Evolutionary conservation across 2,888 invertebrate species (phyloP).

Genomic region (Callinectes sapidus): DNA sequence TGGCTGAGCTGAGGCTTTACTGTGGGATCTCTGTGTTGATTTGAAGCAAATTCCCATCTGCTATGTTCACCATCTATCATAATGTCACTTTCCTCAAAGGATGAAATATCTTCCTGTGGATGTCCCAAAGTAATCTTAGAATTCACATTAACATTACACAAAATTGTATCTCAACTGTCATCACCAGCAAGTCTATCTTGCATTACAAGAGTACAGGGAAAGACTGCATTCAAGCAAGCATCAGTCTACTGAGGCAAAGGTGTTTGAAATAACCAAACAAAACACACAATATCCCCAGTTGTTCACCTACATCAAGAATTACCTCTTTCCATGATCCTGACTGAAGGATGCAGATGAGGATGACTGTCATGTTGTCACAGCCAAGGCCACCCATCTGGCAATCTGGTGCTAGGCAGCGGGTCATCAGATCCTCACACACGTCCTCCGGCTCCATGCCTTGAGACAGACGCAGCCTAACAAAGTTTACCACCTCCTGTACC

Average conservation of each 20-base stretch:
- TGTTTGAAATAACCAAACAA: not conserved
- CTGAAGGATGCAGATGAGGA: constrained; percentile 87
- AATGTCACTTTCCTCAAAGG: constrained; percentile 7
- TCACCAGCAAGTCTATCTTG: not conserved
- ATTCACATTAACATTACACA: not conserved
- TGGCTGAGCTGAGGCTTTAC: not conserved
- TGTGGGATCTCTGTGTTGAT: not conserved
- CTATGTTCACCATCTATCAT: not conserved
- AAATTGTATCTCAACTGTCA: not conserved
- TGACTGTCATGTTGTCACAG: constrained; percentile 99
- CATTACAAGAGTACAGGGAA: not conserved
- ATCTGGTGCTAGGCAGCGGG: constrained; percentile 96
- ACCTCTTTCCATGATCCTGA: constrained; percentile 74
- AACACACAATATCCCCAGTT: not conserved
- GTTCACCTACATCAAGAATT: constrained; percentile 4
- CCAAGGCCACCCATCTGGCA: constrained; percentile 97
- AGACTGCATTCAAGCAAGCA: not conserved
- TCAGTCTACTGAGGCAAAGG: not conserved
- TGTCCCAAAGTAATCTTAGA: not conserved
- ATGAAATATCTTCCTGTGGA: constrained; percentile 28
- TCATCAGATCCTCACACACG: constrained; percentile 97
- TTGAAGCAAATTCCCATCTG: constrained; percentile 21
- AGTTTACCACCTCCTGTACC: constrained; percentile 88
- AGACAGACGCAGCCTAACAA: constrained; percentile 89
- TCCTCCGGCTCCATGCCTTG: constrained; percentile 91